Base-by-base conservation (phyloP, 2,888 invertebrate genomes). In the Dicycla oo region DNA sequence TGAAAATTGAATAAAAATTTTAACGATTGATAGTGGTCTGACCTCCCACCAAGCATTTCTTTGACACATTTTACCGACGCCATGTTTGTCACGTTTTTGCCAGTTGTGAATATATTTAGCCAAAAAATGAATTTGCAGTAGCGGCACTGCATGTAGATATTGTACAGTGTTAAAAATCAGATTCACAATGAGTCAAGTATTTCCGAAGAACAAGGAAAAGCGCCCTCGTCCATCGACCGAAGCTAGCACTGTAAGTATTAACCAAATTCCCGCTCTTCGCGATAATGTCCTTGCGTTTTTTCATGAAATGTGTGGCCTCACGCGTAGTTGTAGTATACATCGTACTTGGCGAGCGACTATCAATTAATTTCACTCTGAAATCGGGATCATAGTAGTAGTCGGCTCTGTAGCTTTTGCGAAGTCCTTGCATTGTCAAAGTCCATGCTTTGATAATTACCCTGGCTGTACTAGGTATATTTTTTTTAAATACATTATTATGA, bases 51-150 rank as follows among this genome's bases (percentile, higher is more conserved):
- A 82, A 88, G 83, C 87, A 78, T 85, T 78, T 85, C 85, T 86
- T 80, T 92, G 92, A 92, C 92, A 91, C 87, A 88, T 90, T 89
- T 84, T 81, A 82, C 69, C 83, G 94, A 94, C 95, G 95, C 95
- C 95, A 95, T 95, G 91, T 94, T 95, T 93, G 95, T 95, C 95
- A 95, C 95, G 95, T 95, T 95, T 95, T 94, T 93, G 89, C 91
- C 87, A 92, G 90, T 92, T 89, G 90, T 91, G 91, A 91, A 91
- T 91, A 89, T 83, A 90, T 90, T 90, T 89, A 88, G 86, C 78
- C 83, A 89, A 89, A 90, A 89, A 87, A 86, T 88, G 56, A 74
- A 80, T 82, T 81, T 82, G 54, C 75, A 80, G 66, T 83, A 78
- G 74, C 73, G 69, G 77, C 38, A 64, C 47, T 74, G 69, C 73